Conservation (phyloP, 2,797 vertebrate species). For the Emys orbicularis region DNA sequence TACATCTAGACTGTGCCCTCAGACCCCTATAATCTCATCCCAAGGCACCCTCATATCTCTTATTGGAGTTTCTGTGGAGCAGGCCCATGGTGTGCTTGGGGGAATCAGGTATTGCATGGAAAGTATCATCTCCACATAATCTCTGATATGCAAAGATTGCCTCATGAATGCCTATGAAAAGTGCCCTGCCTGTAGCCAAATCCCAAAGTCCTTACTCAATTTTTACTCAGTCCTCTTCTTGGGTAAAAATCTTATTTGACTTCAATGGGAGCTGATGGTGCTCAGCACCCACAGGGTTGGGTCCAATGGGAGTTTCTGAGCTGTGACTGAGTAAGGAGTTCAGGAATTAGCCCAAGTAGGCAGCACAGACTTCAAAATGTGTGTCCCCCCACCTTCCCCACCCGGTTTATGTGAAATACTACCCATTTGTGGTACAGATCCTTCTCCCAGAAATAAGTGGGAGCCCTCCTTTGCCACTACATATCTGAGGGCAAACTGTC, state of each 20-base stretch:
- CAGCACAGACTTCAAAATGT: slow-evolving; percentile 13
- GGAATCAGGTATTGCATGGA: not conserved
- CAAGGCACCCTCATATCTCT: not conserved
- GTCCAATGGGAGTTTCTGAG: not conserved
- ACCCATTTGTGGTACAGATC: not conserved
- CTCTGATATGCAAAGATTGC: not conserved
- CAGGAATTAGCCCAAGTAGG: slow-evolving; percentile 13
- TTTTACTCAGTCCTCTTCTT: not conserved
- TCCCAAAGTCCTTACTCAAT: not conserved
- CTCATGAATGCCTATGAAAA: not conserved
- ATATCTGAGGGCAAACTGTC: not conserved
- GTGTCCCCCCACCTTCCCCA: not conserved
- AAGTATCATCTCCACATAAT: not conserved
- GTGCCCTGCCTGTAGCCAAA: not conserved
- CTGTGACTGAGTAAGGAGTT: not conserved
- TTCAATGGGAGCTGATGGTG: not conserved
- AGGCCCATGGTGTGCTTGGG: not conserved
- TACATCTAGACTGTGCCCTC: not conserved
- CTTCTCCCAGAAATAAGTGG: not conserved
- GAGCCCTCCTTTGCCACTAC: not conserved
- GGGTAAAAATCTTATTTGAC: not conserved
- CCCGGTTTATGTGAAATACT: not conserved
- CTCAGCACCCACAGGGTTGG: not conserved
- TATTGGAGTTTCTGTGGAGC: not conserved
- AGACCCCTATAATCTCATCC: not conserved